A percentile compares a stretch with the other conserved stretches of the same genome.
These are phyloP conservation scores for Semicossyphus pulcher DNA, from an alignment of 2,113 vertebrate genomes.

Conservation along the genomic window DNA sequence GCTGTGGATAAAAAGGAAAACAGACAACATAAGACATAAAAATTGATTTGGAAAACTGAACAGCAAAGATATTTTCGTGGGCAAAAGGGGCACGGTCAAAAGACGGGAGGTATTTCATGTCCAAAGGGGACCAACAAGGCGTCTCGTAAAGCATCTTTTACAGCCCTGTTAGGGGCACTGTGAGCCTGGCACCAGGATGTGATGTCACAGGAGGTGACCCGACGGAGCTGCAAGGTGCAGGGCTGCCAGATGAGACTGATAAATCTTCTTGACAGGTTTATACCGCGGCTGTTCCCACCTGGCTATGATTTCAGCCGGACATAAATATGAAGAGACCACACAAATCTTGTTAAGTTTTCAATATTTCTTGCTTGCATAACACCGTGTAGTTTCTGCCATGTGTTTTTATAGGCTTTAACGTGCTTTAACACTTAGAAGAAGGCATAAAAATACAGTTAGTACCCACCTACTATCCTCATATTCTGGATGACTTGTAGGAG, in stretches of 20 bases:
- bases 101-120: conserved; percentile 23
- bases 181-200: conserved; percentile 63
- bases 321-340: conserved; percentile 49
- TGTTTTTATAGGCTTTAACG: not conserved
- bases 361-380: not conserved
- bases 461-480: not conserved
- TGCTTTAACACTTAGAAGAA: not conserved
- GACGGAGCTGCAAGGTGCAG: conserved; percentile 40
- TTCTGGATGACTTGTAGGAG: conserved; percentile 7
- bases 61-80: conserved; percentile 25
- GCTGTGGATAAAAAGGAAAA: conserved; percentile 8
- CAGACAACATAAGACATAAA: conserved; percentile 10
- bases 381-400: not conserved
- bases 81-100: conserved; percentile 11
- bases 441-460: too few species aligned
- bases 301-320: conserved; percentile 54
- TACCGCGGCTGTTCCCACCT: conserved; percentile 50
- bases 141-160: conserved; percentile 58
- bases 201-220: conserved; percentile 69
- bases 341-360: not conserved
- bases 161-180: conserved; percentile 48
- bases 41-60: conserved; percentile 20
- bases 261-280: conserved; percentile 68
- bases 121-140: conserved; percentile 9
- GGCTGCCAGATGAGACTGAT: conserved; percentile 62